Evolutionary conservation across 2,797 vertebrate genomes (phyloP).

Genomic region (Sebastolobus alascanus): DNA sequence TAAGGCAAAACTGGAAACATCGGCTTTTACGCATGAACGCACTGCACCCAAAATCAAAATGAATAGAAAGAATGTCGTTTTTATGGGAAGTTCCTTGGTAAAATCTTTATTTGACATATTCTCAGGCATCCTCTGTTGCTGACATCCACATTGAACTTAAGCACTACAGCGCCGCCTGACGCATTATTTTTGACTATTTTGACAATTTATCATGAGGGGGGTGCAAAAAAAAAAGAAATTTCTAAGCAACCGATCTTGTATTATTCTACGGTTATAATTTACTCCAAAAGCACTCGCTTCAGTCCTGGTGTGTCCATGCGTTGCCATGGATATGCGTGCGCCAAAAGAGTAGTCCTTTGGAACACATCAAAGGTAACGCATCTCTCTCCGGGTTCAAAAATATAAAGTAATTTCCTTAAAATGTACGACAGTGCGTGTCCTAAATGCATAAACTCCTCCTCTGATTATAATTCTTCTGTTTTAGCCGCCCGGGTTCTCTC

Average conservation of each 20-base stretch:
- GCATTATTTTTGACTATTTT: not conserved
- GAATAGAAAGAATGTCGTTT: not conserved
- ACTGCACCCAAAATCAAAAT: not conserved
- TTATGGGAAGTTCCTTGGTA: rapidly evolving
- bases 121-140: rapidly evolving
- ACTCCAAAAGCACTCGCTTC: conserved; percentile 16
- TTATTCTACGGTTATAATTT: not conserved
- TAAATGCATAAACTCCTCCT: conserved; percentile 4
- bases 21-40: conserved; percentile 60
- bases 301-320: not conserved
- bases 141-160: not conserved
- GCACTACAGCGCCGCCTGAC: not conserved
- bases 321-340: conserved; percentile 57
- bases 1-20: not conserved
- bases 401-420: conserved; percentile 12
- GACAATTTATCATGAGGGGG: not conserved
- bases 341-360: conserved; percentile 52
- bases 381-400: not conserved
- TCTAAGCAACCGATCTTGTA: not conserved
- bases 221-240: not conserved
- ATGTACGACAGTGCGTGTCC: not conserved
- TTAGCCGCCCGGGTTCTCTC: conserved; percentile 36
- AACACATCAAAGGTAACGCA: conserved; percentile 21
- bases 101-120: not conserved
- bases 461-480: conserved; percentile 33